A percentile compares a stretch with the other conserved stretches of the same genome.
Conservation (phyloP, 2,797 vertebrate genomes). For the Catharus ustulatus region DNA sequence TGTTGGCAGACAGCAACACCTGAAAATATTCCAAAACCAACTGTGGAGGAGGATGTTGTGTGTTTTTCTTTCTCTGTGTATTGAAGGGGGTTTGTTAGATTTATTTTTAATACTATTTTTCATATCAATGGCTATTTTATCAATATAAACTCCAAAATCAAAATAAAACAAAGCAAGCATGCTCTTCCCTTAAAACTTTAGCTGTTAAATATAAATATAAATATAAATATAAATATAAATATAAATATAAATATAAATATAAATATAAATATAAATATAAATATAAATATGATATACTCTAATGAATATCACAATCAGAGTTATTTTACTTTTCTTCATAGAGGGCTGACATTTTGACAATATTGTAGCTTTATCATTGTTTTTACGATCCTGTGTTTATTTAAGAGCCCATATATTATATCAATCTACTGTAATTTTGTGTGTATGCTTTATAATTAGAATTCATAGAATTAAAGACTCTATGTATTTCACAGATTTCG, state of each 20-base stretch:
- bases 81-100: accelerated
- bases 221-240: neutral
- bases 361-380: neutral
- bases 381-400: neutral
- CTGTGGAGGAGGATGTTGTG: neutral
- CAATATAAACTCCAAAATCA: neutral
- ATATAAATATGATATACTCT: neutral
- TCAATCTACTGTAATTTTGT: neutral
- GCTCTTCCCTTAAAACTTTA: neutral
- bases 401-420: neutral
- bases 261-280: no score
- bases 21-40: neutral
- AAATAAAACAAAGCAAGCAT: neutral
- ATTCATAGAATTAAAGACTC: neutral
- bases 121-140: neutral
- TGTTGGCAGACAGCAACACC: neutral
- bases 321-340: neutral
- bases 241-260: neutral
- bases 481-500: neutral
- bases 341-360: neutral
- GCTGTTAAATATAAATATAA: no score
- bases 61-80: neutral
- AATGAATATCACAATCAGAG: neutral
- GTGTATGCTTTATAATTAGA: neutral
- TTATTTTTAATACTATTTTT: neutral